These are phyloP conservation scores for Montifringilla adamsi DNA, from an alignment of 2,113 vertebrate genomes.

Conservation along the genomic window DNA sequence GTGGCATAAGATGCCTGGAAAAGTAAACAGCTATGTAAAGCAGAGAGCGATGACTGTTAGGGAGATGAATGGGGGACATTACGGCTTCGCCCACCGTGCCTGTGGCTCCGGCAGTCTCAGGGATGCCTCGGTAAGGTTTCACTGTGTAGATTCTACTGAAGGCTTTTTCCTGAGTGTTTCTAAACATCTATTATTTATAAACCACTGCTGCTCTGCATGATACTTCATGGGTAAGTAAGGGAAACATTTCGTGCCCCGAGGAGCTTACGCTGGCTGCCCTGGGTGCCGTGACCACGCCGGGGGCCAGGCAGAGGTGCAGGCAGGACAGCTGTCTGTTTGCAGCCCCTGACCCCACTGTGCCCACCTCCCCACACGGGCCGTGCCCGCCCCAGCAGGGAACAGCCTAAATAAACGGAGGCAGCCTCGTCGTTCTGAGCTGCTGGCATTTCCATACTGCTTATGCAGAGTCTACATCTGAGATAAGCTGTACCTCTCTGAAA, in stretches of 20 bases:
- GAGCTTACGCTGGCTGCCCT: background rate
- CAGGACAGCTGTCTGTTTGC: background rate
- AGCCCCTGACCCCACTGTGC: background rate
- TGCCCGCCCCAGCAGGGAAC: rapidly evolving
- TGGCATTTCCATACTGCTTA: background rate
- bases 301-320: background rate
- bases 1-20: constrained; percentile 46
- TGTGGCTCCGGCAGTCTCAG: constrained; percentile 38
- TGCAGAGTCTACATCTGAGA: background rate
- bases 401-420: background rate
- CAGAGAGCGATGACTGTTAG: constrained; percentile 32
- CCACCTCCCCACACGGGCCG: background rate
- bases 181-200: constrained; percentile 49
- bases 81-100: background rate
- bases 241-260: background rate
- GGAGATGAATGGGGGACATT: constrained; percentile 47
- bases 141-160: background rate
- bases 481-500: background rate
- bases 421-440: background rate
- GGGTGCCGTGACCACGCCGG: rapidly evolving
- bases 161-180: constrained; percentile 4
- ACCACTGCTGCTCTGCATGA: background rate
- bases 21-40: constrained; percentile 68
- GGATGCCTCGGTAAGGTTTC: background rate
- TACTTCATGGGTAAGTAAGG: constrained; percentile 24